Percentiles rank a stretch among this genome's conserved stretches.
Conservation (phyloP, 2,113 vertebrate species). For the Lichenostomus cassidix region DNA sequence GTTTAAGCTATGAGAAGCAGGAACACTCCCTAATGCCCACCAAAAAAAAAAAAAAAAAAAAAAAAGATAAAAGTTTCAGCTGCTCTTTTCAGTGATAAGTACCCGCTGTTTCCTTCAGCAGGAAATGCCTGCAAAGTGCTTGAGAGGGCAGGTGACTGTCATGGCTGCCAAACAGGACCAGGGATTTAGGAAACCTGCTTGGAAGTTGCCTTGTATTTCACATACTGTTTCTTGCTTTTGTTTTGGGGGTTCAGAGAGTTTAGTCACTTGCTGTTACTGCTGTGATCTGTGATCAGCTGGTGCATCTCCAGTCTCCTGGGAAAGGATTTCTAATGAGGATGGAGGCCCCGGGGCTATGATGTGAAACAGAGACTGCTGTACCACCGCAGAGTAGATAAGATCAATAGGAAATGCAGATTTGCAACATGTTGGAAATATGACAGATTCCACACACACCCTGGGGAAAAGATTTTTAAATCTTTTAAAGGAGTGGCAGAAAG, state of each 20-base stretch:
- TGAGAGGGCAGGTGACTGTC: neutral
- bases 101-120: neutral
- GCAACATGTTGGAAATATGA: neutral
- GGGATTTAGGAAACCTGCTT: neutral
- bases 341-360: neutral
- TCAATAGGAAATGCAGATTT: conserved; percentile 54
- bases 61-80: neutral
- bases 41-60: neutral
- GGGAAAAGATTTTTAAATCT: neutral
- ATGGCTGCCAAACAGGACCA: neutral
- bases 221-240: accelerated
- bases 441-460: neutral
- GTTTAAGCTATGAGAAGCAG: neutral
- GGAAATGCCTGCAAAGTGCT: neutral
- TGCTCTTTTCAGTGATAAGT: neutral
- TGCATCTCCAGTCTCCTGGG: conserved; percentile 12
- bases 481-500: neutral
- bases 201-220: neutral
- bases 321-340: conserved; percentile 41
- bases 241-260: neutral
- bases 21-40: neutral
- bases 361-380: conserved; percentile 11
- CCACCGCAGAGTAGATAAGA: neutral
- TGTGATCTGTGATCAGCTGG: conserved; percentile 37
- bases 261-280: neutral